Evolutionary conservation across 2,888 invertebrate species (phyloP).

Genomic region (Aspidapion aeneum): DNA sequence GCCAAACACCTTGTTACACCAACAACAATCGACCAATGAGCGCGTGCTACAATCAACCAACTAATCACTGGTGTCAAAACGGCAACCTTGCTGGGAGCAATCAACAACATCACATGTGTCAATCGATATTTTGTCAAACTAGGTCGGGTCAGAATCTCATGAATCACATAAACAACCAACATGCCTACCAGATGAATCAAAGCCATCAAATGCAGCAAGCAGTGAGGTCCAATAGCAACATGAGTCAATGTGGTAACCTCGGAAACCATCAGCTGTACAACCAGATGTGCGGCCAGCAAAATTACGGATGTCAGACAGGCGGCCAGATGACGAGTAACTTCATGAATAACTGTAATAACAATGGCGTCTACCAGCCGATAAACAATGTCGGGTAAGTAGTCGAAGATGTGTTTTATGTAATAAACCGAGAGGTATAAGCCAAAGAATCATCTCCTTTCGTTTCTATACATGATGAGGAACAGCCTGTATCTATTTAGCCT

Average conservation of each 20-base stretch:
- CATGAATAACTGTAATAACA: neutral
- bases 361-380: neutral
- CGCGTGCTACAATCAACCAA: neutral
- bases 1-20: neutral
- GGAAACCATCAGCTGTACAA: neutral
- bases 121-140: neutral
- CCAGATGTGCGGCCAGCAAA: neutral
- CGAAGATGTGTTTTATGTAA: too few relatives aligned
- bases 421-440: too few relatives aligned
- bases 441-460: too few relatives aligned
- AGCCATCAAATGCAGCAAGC: neutral
- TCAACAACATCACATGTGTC: neutral
- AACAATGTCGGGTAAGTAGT: slow-evolving; percentile 1
- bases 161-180: neutral
- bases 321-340: neutral
- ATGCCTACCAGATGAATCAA: neutral
- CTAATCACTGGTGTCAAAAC: neutral
- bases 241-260: neutral
- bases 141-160: neutral
- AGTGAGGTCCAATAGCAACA: neutral
- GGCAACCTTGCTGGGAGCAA: neutral
- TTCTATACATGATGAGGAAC: too few relatives aligned
- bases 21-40: neutral
- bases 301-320: neutral
- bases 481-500: too few relatives aligned